A percentile compares a stretch with the other conserved stretches of the same genome.
Conservation (phyloP, 2,888 invertebrate genomes). For the Exocentrus adspersus region DNA sequence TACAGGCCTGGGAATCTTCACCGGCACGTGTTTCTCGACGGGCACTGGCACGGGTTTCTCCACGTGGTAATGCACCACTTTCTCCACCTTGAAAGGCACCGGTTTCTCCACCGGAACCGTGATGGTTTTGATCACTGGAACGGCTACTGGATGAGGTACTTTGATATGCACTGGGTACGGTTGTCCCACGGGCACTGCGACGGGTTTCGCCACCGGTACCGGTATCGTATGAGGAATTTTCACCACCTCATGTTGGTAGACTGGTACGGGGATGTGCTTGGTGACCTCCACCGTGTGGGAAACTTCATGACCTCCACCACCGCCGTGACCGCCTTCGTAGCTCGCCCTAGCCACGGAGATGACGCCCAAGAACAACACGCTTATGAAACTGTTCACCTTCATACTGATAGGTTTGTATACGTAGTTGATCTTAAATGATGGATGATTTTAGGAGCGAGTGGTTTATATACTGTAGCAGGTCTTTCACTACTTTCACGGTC, state of each 20-base stretch:
- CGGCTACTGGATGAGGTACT: constrained; percentile 74
- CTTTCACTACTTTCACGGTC: constrained; percentile 55
- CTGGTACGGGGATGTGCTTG: constrained; percentile 70
- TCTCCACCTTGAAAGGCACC: constrained; percentile 77
- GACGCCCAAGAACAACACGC: constrained; percentile 54
- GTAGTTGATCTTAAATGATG: constrained; percentile 53
- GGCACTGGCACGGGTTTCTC: constrained; percentile 76
- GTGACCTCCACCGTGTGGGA: constrained; percentile 75
- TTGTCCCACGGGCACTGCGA: constrained; percentile 75
- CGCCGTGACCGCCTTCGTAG: constrained; percentile 52
- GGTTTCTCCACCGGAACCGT: constrained; percentile 77
- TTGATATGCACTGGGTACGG: constrained; percentile 76
- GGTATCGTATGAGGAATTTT: constrained; percentile 65
- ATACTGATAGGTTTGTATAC: constrained; percentile 39
- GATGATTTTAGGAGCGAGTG: constrained; percentile 43
- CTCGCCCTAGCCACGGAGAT: constrained; percentile 57
- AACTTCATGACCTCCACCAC: constrained; percentile 60
- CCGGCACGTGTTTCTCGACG: constrained; percentile 74
- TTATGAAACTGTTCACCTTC: constrained; percentile 60
- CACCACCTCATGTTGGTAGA: constrained; percentile 66
- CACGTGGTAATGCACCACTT: constrained; percentile 72
- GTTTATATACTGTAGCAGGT: constrained; percentile 52
- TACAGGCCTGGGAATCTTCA: constrained; percentile 74
- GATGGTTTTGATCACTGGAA: constrained; percentile 75
- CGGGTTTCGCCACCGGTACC: constrained; percentile 74